Evolutionary conservation across 30 jellyfish, hydroid and myxozoan genomes (phyloP), one percentile per base, ranked within the genome.

Genomic region (Chrysaora quinquecirrha): DNA sequence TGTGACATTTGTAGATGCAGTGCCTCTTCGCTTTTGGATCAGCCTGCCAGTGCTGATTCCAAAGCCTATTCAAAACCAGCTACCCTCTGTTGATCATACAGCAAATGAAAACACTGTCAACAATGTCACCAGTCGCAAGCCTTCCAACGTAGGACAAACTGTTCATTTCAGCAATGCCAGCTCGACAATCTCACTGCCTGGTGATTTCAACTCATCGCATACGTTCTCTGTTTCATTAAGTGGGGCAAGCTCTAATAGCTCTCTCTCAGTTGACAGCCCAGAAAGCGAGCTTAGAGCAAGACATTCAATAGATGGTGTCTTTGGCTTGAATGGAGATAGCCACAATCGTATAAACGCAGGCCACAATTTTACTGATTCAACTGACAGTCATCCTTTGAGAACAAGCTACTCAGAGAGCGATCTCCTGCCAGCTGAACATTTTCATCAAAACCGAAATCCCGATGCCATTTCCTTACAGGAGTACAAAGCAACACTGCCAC

Each of bases 1-100:
- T n/a, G 96, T 94, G 48, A 64, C 97, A 30, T 88, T 94, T 22
- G 80, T 88, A 34, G 97, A 94, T 78, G 99, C 99, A 22, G 90
- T 94, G 20, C 99, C 99, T 23, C 34, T 94, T 0, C 96, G 96
- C 1, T 71, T 94, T 2, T 94, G 99, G 99, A 23, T 88, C 11
- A 80, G 99, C 35, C 76, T 81, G 32, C 90, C 92, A 6, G 82
- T 84, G 18, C 33, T 82, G n/a, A 25, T 82, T 16, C 85, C 82
- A 24, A 68, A 71, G 24, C 1, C 64, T 25, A 4, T 29, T 19
- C 47, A 58, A 23, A 25, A 52, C 68, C 9, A 25, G 7, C 27
- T 19, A 4, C 4, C 9, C 19, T 10, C 68, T 38, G 11, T 6
- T 14, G 14, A 6, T 38, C 14, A 6, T 38, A 14, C 54, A 2